phyloP scores from a whole-genome alignment of 2,113 vertebrate species.

The Semnornis frantzii region DNA sequence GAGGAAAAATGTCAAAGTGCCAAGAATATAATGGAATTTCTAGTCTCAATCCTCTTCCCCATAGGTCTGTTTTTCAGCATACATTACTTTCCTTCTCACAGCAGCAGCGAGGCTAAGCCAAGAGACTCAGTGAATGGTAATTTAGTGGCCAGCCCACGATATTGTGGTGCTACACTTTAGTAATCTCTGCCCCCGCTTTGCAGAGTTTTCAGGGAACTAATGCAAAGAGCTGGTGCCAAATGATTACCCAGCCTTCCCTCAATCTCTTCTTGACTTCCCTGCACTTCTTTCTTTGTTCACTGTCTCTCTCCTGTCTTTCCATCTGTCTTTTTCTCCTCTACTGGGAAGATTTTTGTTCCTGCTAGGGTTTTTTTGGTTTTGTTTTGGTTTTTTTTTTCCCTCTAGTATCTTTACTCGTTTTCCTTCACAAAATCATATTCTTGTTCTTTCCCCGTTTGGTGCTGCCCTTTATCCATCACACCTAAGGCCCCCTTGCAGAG shows the following conservation, averaged over 20 bases:
- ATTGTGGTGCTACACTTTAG: slow-evolving; percentile 56
- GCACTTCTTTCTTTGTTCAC: slow-evolving; percentile 4
- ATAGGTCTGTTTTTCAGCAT: slow-evolving; percentile 52
- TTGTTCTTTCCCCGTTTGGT: not conserved
- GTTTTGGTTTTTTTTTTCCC: not conserved
- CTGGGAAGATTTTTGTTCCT: slow-evolving; percentile 15
- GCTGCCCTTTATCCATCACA: not conserved
- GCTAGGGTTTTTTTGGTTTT: too few species aligned
- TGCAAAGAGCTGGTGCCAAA: slow-evolving; percentile 15
- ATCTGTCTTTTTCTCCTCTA: slow-evolving; percentile 16
- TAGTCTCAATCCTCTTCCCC: slow-evolving; percentile 42
- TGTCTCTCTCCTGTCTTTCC: not conserved
- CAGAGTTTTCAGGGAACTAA: slow-evolving; percentile 40
- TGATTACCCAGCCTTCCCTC: slow-evolving; percentile 31
- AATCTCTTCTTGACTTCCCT: slow-evolving; percentile 10
- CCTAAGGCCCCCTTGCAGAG: not conserved
- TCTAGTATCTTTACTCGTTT: not conserved
- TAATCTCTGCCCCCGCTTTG: slow-evolving; percentile 39
- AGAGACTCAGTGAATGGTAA: slow-evolving; percentile 52
- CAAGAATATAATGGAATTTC: slow-evolving; percentile 59
- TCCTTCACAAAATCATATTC: not conserved
- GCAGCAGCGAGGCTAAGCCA: slow-evolving; percentile 34
- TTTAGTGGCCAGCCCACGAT: slow-evolving; percentile 59
- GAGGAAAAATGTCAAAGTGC: slow-evolving; percentile 64
- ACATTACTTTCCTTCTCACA: slow-evolving; percentile 4